Evolutionary conservation across 2,113 vertebrate species (phyloP).

Genomic region (Macroglossus sobrinus): DNA sequence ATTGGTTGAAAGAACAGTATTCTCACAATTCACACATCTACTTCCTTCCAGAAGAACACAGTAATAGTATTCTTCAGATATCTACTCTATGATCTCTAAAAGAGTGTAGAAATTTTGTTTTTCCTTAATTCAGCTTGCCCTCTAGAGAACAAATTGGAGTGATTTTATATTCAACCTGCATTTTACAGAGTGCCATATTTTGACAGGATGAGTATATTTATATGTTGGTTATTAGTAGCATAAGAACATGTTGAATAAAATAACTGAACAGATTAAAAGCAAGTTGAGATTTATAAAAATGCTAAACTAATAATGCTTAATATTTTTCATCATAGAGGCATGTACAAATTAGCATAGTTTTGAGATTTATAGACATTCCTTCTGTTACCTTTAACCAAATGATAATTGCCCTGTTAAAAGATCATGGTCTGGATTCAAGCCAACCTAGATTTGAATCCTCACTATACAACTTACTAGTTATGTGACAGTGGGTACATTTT

Average conservation of each 20-base stretch:
- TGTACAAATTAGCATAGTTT: not conserved
- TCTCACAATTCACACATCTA: not conserved
- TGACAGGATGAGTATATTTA: not conserved
- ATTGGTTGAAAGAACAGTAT: not conserved
- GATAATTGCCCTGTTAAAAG: not conserved
- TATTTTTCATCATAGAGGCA: not conserved
- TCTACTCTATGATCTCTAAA: not conserved
- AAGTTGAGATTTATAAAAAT: not conserved
- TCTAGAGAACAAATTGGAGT: not conserved
- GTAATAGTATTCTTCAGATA: not conserved
- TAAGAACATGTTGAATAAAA: not conserved
- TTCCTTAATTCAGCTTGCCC: not conserved
- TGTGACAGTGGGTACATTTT: not conserved
- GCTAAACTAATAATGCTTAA: not conserved
- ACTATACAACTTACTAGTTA: not conserved
- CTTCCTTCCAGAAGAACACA: not conserved
- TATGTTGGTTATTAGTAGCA: not conserved
- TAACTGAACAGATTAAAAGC: not conserved
- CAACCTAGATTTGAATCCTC: not conserved
- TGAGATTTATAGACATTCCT: not conserved
- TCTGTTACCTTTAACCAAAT: not conserved
- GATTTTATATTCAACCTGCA: not conserved
- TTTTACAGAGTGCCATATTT: not conserved
- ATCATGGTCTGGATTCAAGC: not conserved
- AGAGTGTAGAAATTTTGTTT: not conserved